phyloP scores from a whole-genome alignment of 2,113 vertebrate species.

The Nothoprocta pentlandii region DNA sequence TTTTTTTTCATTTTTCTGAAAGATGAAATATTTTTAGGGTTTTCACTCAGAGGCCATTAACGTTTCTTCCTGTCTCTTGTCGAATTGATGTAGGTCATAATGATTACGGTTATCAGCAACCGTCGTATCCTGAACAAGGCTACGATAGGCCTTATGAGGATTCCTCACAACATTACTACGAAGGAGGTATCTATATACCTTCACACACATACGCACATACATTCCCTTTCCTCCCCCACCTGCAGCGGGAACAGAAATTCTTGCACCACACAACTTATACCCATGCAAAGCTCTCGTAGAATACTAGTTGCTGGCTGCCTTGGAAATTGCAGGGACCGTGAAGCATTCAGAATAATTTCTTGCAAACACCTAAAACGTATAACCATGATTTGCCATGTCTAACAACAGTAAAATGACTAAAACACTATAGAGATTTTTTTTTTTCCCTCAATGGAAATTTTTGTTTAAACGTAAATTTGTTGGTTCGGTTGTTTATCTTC shows the following conservation, averaged over 20 bases:
- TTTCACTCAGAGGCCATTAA: slow-evolving; percentile 88
- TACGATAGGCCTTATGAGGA: slow-evolving; percentile 93
- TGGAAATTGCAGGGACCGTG: slow-evolving; percentile 74
- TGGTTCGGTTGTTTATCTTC: slow-evolving; percentile 67
- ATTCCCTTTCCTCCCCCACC: slow-evolving; percentile 74
- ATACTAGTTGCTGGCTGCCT: slow-evolving; percentile 81
- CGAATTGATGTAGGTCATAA: slow-evolving; percentile 92
- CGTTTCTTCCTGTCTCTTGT: slow-evolving; percentile 92
- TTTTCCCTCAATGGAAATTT: slow-evolving; percentile 68
- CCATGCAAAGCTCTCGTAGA: slow-evolving; percentile 81
- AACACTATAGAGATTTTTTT: slow-evolving; percentile 74
- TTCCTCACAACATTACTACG: slow-evolving; percentile 92
- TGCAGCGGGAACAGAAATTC: slow-evolving; percentile 61
- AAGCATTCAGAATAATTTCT: slow-evolving; percentile 76
- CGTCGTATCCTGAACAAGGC: slow-evolving; percentile 92
- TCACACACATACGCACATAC: slow-evolving; percentile 81
- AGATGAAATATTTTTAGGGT: slow-evolving; percentile 82
- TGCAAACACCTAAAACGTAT: slow-evolving; percentile 79
- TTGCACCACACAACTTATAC: slow-evolving; percentile 74
- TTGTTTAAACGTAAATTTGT: slow-evolving; percentile 75
- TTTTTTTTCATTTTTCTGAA: slow-evolving; percentile 79
- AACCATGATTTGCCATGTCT: slow-evolving; percentile 80
- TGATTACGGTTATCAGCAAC: slow-evolving; percentile 93
- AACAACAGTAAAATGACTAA: slow-evolving; percentile 84
- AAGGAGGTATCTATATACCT: slow-evolving; percentile 93